These are phyloP conservation scores for Redunca redunca DNA, from an alignment of 2,113 vertebrate species.

Conservation along the genomic window DNA sequence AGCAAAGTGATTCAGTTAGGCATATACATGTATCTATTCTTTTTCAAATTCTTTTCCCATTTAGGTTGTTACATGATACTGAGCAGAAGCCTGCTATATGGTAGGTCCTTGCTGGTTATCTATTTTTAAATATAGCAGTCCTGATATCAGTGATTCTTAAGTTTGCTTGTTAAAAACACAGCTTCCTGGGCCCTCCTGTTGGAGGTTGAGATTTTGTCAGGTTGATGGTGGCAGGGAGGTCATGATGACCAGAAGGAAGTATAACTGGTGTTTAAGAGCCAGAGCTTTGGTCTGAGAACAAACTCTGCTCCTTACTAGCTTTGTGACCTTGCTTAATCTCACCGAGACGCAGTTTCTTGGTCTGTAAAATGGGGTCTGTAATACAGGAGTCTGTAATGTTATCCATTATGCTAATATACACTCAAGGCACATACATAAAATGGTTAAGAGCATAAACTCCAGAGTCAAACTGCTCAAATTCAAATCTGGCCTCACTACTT, in stretches of 20 bases:
- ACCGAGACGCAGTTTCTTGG: neutral
- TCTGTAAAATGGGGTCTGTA: neutral
- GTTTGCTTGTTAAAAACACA: neutral
- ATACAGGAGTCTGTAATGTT: neutral
- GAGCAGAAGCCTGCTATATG: neutral
- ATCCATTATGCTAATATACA: neutral
- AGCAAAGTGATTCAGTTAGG: neutral
- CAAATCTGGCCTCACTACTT: neutral
- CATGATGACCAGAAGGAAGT: neutral
- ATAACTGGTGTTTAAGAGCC: neutral
- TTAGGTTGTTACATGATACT: neutral
- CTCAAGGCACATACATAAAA: neutral
- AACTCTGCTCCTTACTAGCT: neutral
- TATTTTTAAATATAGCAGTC: neutral
- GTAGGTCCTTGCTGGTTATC: neutral
- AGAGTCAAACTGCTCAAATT: neutral
- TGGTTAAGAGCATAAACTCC: neutral
- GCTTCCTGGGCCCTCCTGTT: neutral
- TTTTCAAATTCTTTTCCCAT: neutral
- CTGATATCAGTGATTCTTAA: neutral
- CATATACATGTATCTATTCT: neutral
- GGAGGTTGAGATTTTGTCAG: neutral
- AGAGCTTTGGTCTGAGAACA: neutral
- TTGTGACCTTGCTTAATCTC: neutral
- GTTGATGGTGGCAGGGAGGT: neutral